Percentiles rank a stretch among this genome's conserved stretches.
Conservation (phyloP, 2,888 invertebrate species). For the Chorisops tibialis region DNA sequence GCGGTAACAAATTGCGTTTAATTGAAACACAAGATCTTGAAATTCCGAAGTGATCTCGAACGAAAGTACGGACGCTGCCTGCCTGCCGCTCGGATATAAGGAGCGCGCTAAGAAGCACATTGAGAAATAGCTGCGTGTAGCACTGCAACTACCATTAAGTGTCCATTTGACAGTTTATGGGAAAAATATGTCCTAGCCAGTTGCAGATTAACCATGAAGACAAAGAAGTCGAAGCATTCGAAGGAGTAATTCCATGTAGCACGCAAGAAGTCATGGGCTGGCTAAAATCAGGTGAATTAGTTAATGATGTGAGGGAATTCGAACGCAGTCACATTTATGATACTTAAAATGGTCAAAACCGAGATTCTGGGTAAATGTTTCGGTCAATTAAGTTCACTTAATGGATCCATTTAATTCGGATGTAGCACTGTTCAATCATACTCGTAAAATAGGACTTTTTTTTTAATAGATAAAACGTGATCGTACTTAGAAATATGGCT, state of each 20-base stretch:
- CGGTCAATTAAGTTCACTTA: no score
- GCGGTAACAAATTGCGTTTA: conserved; percentile 34
- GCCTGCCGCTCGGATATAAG: neutral
- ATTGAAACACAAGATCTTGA: conserved; percentile 34
- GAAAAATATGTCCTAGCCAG: conserved; percentile 19
- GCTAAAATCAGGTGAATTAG: conserved; percentile 14
- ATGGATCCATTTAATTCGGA: no score
- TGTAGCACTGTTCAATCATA: no score
- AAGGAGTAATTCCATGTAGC: conserved; percentile 18
- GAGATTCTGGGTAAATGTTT: no score
- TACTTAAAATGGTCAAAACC: neutral
- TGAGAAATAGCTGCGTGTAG: neutral
- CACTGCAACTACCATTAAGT: conserved; percentile 9
- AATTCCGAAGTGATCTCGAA: conserved; percentile 23
- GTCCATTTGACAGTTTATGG: conserved; percentile 20
- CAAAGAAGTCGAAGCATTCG: conserved; percentile 14
- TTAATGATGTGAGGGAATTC: conserved; percentile 16
- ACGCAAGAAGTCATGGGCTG: conserved; percentile 6
- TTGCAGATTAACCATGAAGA: neutral
- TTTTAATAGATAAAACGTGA: no score
- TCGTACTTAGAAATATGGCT: no score
- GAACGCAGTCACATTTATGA: conserved; percentile 7
- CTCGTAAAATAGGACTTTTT: no score
- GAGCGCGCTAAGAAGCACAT: no score
- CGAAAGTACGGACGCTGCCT: neutral